Percentiles rank a stretch among this genome's conserved stretches.
Conservation (phyloP, 2,113 vertebrate species). For the Salvelinus alpinus region DNA sequence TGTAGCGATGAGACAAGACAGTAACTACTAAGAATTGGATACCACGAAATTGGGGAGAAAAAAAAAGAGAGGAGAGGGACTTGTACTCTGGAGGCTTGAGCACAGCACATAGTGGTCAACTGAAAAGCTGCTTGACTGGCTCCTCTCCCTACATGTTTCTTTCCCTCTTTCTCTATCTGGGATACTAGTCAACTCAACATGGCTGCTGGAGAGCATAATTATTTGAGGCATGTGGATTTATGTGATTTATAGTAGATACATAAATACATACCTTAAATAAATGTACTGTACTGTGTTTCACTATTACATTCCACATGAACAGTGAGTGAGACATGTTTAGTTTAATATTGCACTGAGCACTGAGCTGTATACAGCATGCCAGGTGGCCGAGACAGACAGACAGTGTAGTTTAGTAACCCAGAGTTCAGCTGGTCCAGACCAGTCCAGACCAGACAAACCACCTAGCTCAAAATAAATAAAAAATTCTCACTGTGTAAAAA, state of each 20-base stretch:
- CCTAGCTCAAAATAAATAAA: slow-evolving; percentile 65
- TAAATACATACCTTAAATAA: too few species aligned
- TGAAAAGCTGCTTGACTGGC: slow-evolving; percentile 4
- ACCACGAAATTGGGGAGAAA: neutral
- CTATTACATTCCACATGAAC: neutral
- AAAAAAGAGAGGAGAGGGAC: slow-evolving; percentile 8
- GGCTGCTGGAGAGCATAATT: neutral
- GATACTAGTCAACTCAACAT: neutral
- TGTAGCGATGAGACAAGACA: too few species aligned
- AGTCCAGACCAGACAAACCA: slow-evolving; percentile 23
- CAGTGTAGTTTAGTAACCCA: neutral
- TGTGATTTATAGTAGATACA: neutral
- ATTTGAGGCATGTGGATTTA: neutral
- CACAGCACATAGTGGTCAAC: slow-evolving; percentile 1
- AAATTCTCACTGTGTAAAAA: slow-evolving; percentile 25
- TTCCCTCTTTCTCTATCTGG: neutral
- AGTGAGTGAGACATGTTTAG: neutral
- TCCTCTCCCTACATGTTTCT: slow-evolving; percentile 2
- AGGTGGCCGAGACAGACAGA: neutral
- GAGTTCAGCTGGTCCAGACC: slow-evolving; percentile 42
- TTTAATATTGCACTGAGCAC: neutral
- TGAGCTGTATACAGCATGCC: neutral
- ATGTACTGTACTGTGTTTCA: too few species aligned
- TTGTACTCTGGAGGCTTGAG: slow-evolving; percentile 1
- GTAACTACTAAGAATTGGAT: too few species aligned